Percentiles rank a stretch among this genome's conserved stretches.
phyloP scores from a whole-genome alignment of 2,888 invertebrate genomes.

The Crossocerus cetratus region DNA sequence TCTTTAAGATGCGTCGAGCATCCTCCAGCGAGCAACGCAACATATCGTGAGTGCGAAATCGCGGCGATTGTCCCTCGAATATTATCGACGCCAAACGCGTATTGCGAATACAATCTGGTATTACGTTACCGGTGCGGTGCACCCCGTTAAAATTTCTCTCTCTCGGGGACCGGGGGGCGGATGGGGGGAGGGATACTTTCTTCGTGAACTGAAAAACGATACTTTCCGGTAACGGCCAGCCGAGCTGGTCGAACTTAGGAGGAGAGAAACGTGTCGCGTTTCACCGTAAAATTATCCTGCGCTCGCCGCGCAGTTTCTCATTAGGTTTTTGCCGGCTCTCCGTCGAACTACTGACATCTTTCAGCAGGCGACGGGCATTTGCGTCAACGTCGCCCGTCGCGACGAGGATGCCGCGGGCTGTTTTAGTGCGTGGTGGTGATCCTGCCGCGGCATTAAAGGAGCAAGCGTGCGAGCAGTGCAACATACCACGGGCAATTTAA shows the following conservation, averaged over 20 bases:
- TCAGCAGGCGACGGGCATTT: neutral
- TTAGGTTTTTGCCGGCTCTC: constrained; percentile 23
- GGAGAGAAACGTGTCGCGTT: constrained; percentile 37
- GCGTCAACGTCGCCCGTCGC: neutral
- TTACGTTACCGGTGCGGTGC: constrained; percentile 7
- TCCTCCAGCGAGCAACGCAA: too few relatives aligned
- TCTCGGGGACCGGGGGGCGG: neutral
- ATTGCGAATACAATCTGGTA: constrained; percentile 21
- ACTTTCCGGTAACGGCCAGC: constrained; percentile 29
- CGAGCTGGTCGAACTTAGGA: constrained; percentile 33
- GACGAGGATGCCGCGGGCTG: neutral
- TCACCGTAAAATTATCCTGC: constrained; percentile 45
- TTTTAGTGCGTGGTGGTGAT: too few relatives aligned
- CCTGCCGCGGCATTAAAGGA: too few relatives aligned
- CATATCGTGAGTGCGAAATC: too few relatives aligned
- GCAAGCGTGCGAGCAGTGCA: too few relatives aligned
- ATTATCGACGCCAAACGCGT: neutral
- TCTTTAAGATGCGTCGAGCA: too few relatives aligned
- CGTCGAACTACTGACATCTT: constrained; percentile 12
- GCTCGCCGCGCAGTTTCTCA: constrained; percentile 25
- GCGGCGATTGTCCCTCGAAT: too few relatives aligned
- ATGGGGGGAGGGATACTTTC: neutral
- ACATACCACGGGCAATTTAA: too few relatives aligned
- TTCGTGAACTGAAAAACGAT: constrained; percentile 36
- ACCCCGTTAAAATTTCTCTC: neutral